phyloP scores from a whole-genome alignment of 2,888 invertebrate genomes.

The Steinernema scapterisci region DNA sequence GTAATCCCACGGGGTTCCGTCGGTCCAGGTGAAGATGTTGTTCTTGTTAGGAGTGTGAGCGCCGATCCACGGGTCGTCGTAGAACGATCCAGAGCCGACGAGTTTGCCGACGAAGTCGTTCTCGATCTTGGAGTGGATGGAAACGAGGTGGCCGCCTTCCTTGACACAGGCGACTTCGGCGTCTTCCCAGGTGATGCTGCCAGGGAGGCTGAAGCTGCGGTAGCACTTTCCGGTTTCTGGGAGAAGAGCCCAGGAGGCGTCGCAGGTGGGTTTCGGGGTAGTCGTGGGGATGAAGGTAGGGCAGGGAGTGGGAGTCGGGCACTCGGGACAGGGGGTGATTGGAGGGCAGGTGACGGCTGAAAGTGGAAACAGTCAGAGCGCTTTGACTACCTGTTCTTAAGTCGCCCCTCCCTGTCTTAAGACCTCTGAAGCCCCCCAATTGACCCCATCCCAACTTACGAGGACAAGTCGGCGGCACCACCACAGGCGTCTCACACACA shows the following conservation, averaged over 20 bases:
- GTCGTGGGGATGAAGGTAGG: not conserved
- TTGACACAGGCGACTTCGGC: not conserved
- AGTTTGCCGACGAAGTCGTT: not conserved
- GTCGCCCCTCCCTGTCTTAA: no score
- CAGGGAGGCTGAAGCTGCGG: not conserved
- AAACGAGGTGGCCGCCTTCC: not conserved
- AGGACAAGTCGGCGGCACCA: not conserved
- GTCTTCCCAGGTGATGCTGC: not conserved
- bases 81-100: not conserved
- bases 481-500: not conserved
- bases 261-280: not conserved
- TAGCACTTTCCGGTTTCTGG: not conserved
- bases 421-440: no score
- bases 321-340: not conserved
- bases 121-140: not conserved
- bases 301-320: not conserved
- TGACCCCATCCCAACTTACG: no score
- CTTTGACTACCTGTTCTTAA: no score
- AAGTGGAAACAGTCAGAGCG: no score
- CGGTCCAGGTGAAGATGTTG: constrained; percentile 6
- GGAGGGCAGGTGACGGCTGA: not conserved
- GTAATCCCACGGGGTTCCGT: not conserved
- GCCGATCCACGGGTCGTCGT: constrained; percentile 12
- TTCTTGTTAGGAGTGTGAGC: not conserved
- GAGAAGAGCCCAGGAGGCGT: not conserved